These are phyloP conservation scores for Trematomus bernacchii DNA, from an alignment of 2,797 vertebrate species.

Conservation along the genomic window DNA sequence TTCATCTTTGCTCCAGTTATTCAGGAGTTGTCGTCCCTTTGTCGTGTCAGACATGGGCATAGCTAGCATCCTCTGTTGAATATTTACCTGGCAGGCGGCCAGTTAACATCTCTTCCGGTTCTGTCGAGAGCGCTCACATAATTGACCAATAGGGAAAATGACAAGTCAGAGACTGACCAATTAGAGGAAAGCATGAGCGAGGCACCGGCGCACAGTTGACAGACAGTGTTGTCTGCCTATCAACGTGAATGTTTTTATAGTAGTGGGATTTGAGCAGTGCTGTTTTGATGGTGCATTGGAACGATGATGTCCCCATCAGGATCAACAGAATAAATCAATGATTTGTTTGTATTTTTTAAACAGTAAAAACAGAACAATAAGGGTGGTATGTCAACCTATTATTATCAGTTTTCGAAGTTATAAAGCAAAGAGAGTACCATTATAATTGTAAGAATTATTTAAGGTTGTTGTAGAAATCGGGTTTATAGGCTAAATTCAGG, in stretches of 20 bases:
- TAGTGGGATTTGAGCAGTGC: neutral
- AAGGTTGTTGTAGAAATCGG: no score
- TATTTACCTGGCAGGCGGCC: slow-evolving; percentile 75
- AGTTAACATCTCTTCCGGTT: slow-evolving; percentile 71
- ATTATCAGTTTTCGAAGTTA: no score
- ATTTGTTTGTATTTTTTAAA: neutral
- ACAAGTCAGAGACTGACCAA: slow-evolving; percentile 38
- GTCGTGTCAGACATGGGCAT: slow-evolving; percentile 45
- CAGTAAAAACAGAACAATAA: neutral
- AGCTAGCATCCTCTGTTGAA: slow-evolving; percentile 70
- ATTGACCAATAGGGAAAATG: slow-evolving; percentile 61
- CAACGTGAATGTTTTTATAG: slow-evolving; percentile 46
- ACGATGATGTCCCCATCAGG: neutral
- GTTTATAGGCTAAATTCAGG: no score
- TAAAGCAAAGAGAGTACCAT: no score
- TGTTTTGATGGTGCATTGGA: neutral
- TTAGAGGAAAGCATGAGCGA: slow-evolving; percentile 10
- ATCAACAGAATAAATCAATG: neutral
- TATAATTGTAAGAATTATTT: no score
- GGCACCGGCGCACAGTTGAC: neutral
- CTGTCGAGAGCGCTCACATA: slow-evolving; percentile 4
- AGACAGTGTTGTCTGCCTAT: slow-evolving; percentile 37
- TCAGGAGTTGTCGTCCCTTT: slow-evolving; percentile 55
- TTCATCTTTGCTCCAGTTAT: slow-evolving; percentile 76
- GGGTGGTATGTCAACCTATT: neutral